Percentiles rank a stretch among this genome's conserved stretches.
Conservation (phyloP, 2,888 invertebrate species). For the Pyrrhosoma nymphula region DNA sequence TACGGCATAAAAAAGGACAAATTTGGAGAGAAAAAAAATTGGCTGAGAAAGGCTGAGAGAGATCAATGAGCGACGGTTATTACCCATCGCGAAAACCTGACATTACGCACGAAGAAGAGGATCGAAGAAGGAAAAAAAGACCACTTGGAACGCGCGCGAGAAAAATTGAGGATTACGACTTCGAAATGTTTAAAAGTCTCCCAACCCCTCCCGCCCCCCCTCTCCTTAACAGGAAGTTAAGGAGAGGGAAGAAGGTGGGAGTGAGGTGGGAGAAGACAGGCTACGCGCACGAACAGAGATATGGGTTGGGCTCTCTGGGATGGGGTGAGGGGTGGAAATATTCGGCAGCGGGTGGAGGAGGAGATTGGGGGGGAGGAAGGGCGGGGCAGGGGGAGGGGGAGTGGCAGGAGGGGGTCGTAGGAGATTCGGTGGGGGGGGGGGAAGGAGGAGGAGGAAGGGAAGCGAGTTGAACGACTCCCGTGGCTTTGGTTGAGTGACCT, state of each 20-base stretch:
- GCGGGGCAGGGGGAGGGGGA: background rate
- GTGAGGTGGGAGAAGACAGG: background rate
- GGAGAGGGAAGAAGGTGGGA: background rate
- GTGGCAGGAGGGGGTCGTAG: background rate
- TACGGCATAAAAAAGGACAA: background rate
- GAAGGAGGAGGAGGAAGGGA: background rate
- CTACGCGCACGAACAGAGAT: background rate
- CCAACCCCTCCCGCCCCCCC: too few species aligned
- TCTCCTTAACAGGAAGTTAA: too few species aligned
- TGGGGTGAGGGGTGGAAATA: background rate
- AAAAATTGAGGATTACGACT: too few species aligned
- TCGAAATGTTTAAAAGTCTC: too few species aligned
- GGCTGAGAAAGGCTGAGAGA: too few species aligned
- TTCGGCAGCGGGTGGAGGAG: background rate
- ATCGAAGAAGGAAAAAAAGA: too few species aligned
- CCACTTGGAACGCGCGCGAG: too few species aligned
- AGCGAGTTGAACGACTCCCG: slow-evolving; percentile 37
- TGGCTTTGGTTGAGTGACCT: slow-evolving; percentile 51
- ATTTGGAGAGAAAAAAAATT: too few species aligned
- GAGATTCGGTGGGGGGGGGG: background rate
- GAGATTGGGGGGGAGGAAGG: background rate
- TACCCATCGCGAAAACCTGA: too few species aligned
- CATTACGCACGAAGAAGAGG: too few species aligned
- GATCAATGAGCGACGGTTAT: too few species aligned
- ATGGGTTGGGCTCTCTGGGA: background rate